A percentile compares a stretch with the other conserved stretches of the same genome.
These are phyloP conservation scores for Martes martes DNA, from an alignment of 2,113 vertebrate genomes.

Conservation along the genomic window DNA sequence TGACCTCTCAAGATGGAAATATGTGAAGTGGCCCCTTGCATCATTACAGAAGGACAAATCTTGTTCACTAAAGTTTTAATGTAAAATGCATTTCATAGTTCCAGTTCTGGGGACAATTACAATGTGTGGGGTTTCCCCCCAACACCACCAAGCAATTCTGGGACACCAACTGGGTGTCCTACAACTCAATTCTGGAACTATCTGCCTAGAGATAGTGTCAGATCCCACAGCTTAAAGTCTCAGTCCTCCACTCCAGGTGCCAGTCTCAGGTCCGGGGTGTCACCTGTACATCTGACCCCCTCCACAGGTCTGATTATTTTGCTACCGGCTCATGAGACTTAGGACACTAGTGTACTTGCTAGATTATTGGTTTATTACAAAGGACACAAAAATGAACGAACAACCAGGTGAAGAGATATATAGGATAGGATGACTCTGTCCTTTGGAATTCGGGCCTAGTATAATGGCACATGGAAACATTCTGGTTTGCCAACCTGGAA, in stretches of 20 bases:
- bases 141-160: not conserved
- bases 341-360: not conserved
- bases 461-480: not conserved
- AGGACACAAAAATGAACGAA: not conserved
- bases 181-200: not conserved
- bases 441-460: not conserved
- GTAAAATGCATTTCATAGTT: not conserved
- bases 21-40: not conserved
- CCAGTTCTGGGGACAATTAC: not conserved
- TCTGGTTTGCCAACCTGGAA: not conserved
- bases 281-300: not conserved
- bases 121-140: accelerated
- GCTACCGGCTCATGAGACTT: not conserved
- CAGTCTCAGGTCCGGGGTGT: not conserved
- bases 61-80: not conserved
- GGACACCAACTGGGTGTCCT: not conserved
- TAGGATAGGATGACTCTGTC: not conserved
- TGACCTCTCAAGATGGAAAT: not conserved
- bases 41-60: not conserved
- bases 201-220: not conserved
- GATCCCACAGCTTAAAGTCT: not conserved
- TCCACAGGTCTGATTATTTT: not conserved
- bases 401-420: not conserved
- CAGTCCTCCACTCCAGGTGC: too few relatives aligned
- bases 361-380: not conserved